Percentiles rank a stretch among this genome's conserved stretches.
Conservation (phyloP, 2,888 invertebrate species). For the Epicampocera succincta region DNA sequence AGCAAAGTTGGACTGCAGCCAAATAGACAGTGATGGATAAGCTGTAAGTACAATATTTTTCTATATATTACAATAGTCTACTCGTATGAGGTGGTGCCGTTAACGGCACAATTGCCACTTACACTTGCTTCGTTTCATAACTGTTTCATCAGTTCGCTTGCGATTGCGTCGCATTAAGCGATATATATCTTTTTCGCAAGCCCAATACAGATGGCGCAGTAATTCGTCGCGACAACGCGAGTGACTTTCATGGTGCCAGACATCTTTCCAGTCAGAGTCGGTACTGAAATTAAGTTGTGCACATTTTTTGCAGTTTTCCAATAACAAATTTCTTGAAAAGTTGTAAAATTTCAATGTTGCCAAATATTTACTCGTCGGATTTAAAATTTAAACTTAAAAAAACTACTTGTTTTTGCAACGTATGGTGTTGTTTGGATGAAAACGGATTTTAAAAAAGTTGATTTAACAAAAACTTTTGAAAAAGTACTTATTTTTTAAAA, state of each 20-base stretch:
- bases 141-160: slow-evolving; percentile 72
- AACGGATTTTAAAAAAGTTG: too few species aligned
- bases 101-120: not conserved
- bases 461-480: too few species aligned
- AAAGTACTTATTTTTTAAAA: too few species aligned
- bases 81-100: too few species aligned
- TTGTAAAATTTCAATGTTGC: too few species aligned
- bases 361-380: too few species aligned
- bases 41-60: slow-evolving; percentile 39
- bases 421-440: too few species aligned
- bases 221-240: slow-evolving; percentile 84
- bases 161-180: slow-evolving; percentile 82
- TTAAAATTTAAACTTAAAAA: too few species aligned
- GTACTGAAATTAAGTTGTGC: slow-evolving; percentile 78
- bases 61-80: not conserved
- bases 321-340: too few species aligned
- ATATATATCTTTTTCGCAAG: slow-evolving; percentile 85
- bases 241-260: slow-evolving; percentile 83
- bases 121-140: slow-evolving; percentile 70
- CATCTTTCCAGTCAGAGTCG: slow-evolving; percentile 76
- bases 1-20: slow-evolving; percentile 79
- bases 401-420: too few species aligned
- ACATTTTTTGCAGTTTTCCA: too few species aligned
- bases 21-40: slow-evolving; percentile 74
- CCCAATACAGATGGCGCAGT: slow-evolving; percentile 84